Base-by-base conservation (phyloP, 2,797 vertebrate genomes). In the Halcyon leucocephala region DNA sequence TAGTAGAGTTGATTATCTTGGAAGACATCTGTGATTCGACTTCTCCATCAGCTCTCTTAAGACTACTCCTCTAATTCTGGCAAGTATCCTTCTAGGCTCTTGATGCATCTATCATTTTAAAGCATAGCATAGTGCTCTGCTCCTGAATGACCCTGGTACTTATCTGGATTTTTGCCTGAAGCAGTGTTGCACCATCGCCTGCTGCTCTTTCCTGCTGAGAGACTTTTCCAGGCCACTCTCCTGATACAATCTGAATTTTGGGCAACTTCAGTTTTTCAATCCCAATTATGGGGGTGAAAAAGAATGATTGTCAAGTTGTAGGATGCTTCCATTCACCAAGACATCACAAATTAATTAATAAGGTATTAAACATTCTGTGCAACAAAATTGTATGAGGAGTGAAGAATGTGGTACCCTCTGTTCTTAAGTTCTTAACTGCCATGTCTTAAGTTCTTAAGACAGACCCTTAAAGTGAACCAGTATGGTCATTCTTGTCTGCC, bases 51-150 rank as follows among this genome's bases (percentile, higher is more conserved):
- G 25, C 25, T 52, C 21, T 82, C 37, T 57, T 83, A 82, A 76
- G 18, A 6, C 18, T 64, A 6, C 52, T 71, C 28, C 65, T 72
- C 51, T 29, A 11, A 2, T 48, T 60, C 37, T 2, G 3, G 33
- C 81, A 67, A 42, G 28, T 52, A 22, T 52, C 9, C 37, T 66
- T 35, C 10, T 35, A 57, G 60, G 42, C 55, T 54, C 57, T 25
- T 39, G 11, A 49, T 46, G 24, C 57, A 41, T 25, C 14, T 73
- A 0, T 57, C 11, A 7, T 33, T 64, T 62, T 33, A 29, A 54
- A 81, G 22, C 49, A 20, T 25, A 26, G 44, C 3, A 0, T 8
- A 37, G 8, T 0, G 0, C 69, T 74, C 33, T 61, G 41, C 42
- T 77, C 7, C 39, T 70, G 60, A n/a, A 22, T 49, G 55, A 1